Evolutionary conservation across 2,113 vertebrate species (phyloP).

Genomic region (Takifugu bimaculatus): DNA sequence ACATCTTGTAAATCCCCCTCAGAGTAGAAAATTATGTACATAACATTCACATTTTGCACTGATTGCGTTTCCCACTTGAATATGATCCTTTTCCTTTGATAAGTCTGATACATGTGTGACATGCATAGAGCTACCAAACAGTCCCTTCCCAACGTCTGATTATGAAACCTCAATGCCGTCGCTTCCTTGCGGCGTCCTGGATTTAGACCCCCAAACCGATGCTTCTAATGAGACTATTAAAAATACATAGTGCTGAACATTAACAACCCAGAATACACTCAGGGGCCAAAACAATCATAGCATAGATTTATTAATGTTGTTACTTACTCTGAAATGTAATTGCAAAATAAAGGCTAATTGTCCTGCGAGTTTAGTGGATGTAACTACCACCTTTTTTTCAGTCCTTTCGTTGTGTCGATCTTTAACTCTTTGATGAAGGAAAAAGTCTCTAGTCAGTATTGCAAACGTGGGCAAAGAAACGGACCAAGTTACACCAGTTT

Average conservation of each 20-base stretch:
- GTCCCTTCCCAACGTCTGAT: conserved; percentile 21
- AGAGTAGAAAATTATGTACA: conserved; percentile 59
- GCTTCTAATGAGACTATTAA: conserved; percentile 60
- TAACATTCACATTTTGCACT: conserved; percentile 48
- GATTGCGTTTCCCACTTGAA: conserved; percentile 47
- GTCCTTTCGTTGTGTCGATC: no score
- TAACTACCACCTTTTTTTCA: conserved; percentile 12
- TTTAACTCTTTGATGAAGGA: no score
- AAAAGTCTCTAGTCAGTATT: no score
- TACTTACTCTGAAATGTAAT: conserved; percentile 45
- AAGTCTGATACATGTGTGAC: conserved; percentile 25
- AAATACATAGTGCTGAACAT: conserved; percentile 53
- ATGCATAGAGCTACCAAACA: conserved; percentile 9
- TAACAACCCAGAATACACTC: conserved; percentile 59
- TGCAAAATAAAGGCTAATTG: conserved; percentile 49
- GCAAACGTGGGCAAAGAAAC: no score
- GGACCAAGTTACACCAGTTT: no score
- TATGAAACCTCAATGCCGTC: conserved; percentile 29
- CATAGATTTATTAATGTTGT: conserved; percentile 52
- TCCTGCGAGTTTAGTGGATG: conserved; percentile 22
- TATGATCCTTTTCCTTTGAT: conserved; percentile 38
- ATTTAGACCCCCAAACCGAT: conserved; percentile 49
- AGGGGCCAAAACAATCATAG: conserved; percentile 46
- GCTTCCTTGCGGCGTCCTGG: conserved; percentile 39
- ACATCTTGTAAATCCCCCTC: conserved; percentile 56